phyloP scores from a whole-genome alignment of 2,888 invertebrate genomes.

The Thyatira batis region DNA sequence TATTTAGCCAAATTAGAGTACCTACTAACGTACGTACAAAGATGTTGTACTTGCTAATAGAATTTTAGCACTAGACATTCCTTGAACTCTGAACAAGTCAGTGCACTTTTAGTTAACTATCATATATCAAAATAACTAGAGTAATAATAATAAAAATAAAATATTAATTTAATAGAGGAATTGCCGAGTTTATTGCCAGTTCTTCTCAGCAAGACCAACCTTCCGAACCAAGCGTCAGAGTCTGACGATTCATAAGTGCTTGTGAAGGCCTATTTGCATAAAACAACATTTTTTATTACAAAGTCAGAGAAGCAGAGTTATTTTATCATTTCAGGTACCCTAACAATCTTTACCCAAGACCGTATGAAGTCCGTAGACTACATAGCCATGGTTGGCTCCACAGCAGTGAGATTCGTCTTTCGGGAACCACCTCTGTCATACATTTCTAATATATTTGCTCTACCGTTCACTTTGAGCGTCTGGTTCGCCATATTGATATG shows the following conservation, averaged over 20 bases:
- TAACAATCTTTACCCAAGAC: constrained; percentile 69
- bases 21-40: too few relatives aligned
- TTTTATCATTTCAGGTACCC: constrained; percentile 49
- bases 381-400: constrained; percentile 79
- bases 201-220: too few relatives aligned
- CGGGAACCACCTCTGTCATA: constrained; percentile 85
- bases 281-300: background rate
- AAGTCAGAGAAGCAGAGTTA: too few relatives aligned
- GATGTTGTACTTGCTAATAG: background rate
- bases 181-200: too few relatives aligned
- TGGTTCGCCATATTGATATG: constrained; percentile 83
- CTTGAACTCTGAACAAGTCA: background rate
- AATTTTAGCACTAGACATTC: background rate
- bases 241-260: too few relatives aligned
- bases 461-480: constrained; percentile 84
- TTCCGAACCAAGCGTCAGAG: too few relatives aligned
- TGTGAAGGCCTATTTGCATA: too few relatives aligned
- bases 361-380: constrained; percentile 75
- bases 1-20: too few relatives aligned
- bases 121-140: too few relatives aligned
- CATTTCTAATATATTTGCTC: constrained; percentile 84
- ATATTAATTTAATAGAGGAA: too few relatives aligned
- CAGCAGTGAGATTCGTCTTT: constrained; percentile 83
- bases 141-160: too few relatives aligned
- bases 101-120: too few relatives aligned